These are phyloP conservation scores for Sinonovacula constricta DNA, from an alignment of 1,140 invertebrate genomes.

Conservation along the genomic window DNA sequence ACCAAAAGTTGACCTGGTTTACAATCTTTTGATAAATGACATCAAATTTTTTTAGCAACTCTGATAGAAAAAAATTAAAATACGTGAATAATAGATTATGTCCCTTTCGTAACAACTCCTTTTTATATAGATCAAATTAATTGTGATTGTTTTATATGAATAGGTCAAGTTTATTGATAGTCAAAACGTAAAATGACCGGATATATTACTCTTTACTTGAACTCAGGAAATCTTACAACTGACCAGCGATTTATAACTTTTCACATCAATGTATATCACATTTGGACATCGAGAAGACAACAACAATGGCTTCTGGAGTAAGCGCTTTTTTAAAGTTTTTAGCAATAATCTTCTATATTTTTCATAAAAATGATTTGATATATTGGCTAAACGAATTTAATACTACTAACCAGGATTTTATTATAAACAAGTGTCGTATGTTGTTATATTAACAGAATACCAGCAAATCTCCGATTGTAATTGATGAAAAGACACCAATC, in stretches of 20 bases:
- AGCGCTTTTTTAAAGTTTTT: neutral
- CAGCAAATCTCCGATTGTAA: neutral
- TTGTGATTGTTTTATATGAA: neutral
- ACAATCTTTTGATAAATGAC: neutral
- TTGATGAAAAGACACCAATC: neutral
- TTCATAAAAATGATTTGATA: neutral
- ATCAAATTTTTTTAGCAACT: neutral
- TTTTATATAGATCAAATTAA: neutral
- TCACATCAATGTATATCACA: neutral
- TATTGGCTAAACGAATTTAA: neutral
- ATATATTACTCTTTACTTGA: neutral
- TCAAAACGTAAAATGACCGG: neutral
- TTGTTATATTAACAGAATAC: neutral
- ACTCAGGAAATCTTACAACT: neutral
- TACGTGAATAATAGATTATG: neutral
- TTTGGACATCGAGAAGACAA: neutral
- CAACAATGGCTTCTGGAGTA: neutral
- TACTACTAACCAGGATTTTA: conserved; percentile 1
- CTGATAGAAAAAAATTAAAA: neutral
- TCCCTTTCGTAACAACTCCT: neutral
- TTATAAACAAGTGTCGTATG: conserved; percentile 1
- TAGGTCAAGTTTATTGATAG: neutral
- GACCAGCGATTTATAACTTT: conserved; percentile 1
- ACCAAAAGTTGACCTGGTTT: no score
- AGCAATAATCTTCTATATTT: neutral